phyloP scores from a whole-genome alignment of 2,113 vertebrate species.

The Lonchura striata region DNA sequence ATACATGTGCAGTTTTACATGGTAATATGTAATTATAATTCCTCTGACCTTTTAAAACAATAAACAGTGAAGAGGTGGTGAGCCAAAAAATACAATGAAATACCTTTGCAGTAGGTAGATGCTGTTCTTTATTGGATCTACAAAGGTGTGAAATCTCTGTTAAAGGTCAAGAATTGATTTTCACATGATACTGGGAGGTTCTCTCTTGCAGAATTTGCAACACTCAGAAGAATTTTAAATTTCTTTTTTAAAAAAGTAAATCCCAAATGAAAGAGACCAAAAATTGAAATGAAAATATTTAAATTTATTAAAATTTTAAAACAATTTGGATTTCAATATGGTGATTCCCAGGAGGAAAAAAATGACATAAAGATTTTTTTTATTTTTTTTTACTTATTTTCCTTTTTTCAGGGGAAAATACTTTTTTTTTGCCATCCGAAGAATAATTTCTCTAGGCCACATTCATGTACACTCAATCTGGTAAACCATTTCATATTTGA shows the following conservation, averaged over 20 bases:
- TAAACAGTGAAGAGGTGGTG: not conserved
- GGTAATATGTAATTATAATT: not conserved
- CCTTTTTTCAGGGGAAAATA: not conserved
- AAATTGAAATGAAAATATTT: not conserved
- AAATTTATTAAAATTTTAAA: not conserved
- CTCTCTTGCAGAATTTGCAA: not conserved
- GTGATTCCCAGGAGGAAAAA: not conserved
- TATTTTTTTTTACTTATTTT: not conserved
- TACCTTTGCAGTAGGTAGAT: not conserved
- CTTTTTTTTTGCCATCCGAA: fast-evolving
- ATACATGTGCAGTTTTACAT: not conserved
- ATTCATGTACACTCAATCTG: not conserved
- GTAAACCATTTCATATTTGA: not conserved
- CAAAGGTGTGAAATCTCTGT: not conserved
- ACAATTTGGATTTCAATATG: not conserved
- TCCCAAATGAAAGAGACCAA: not conserved
- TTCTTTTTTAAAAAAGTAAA: not conserved
- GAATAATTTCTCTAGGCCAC: not conserved
- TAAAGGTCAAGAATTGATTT: not conserved
- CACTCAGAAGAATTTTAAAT: not conserved
- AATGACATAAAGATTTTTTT: not conserved
- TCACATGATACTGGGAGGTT: not conserved
- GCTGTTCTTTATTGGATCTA: not conserved
- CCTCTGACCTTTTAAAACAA: not conserved
- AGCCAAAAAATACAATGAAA: not conserved